Conservation (phyloP, 1,140 invertebrate genomes). For the Drosophila ercepeae region DNA sequence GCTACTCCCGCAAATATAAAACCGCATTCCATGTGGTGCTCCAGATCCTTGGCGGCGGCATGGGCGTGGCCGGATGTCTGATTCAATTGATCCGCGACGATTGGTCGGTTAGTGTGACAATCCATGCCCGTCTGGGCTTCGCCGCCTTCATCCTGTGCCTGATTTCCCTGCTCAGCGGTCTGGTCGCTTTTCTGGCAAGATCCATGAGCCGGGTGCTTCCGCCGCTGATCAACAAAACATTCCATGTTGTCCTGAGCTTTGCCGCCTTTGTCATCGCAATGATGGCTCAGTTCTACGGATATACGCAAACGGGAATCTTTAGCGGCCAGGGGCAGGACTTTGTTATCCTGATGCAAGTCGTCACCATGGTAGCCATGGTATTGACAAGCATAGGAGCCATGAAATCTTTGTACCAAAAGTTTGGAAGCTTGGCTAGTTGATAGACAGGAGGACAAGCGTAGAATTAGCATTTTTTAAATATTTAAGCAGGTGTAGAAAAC, state of each 20-base stretch:
- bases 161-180: slow-evolving; percentile 56
- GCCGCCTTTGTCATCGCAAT: slow-evolving; percentile 65
- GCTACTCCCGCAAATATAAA: slow-evolving; percentile 55
- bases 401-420: slow-evolving; percentile 62
- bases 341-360: slow-evolving; percentile 58
- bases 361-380: slow-evolving; percentile 59
- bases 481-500: neutral
- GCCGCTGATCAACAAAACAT: slow-evolving; percentile 65
- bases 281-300: slow-evolving; percentile 70
- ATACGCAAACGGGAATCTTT: slow-evolving; percentile 56
- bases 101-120: slow-evolving; percentile 52
- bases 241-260: slow-evolving; percentile 62
- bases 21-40: slow-evolving; percentile 63
- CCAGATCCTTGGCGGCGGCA: slow-evolving; percentile 62
- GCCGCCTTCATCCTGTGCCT: slow-evolving; percentile 67
- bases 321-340: slow-evolving; percentile 55
- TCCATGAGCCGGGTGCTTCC: slow-evolving; percentile 25
- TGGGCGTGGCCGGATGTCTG: slow-evolving; percentile 69
- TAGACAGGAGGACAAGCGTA: neutral
- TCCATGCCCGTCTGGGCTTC: slow-evolving; percentile 62
- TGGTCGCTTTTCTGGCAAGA: slow-evolving; percentile 47
- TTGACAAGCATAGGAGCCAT: slow-evolving; percentile 65
- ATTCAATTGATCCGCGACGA: slow-evolving; percentile 62
- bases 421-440: slow-evolving; percentile 34
- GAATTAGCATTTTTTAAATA: neutral